These are phyloP conservation scores for Aspiorhynchus laticeps DNA, from an alignment of 2,113 vertebrate species.

Conservation along the genomic window DNA sequence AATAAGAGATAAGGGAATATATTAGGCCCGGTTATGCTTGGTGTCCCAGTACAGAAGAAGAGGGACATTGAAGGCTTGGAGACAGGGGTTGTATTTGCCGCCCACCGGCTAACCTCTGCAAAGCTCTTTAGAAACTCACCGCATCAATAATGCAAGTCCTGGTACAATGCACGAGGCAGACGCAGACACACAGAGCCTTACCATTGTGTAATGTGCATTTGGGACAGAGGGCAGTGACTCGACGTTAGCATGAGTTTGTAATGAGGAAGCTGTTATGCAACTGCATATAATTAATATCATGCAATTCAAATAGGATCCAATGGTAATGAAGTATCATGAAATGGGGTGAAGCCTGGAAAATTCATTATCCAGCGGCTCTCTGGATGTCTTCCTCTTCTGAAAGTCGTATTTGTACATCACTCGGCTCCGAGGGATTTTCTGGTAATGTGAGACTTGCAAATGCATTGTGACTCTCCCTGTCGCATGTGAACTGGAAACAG, in stretches of 20 bases:
- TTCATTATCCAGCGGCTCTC: not conserved
- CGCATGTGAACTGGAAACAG: conserved; percentile 16
- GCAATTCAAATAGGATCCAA: conserved; percentile 20
- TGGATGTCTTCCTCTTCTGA: not conserved
- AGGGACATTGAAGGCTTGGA: not conserved
- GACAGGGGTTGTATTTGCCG: conserved; percentile 9
- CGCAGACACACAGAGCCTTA: not conserved
- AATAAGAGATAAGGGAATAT: conserved; percentile 40
- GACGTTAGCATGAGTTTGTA: not conserved
- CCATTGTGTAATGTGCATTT: not conserved
- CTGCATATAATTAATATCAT: conserved; percentile 10
- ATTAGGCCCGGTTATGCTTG: not conserved
- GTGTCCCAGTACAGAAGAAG: conserved; percentile 3
- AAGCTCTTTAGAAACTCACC: conserved; percentile 17
- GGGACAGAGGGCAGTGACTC: not conserved
- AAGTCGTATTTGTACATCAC: conserved; percentile 1
- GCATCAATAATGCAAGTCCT: conserved; percentile 40
- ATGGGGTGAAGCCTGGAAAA: not conserved
- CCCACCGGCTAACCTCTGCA: conserved; percentile 2
- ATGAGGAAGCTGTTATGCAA: conserved; percentile 21
- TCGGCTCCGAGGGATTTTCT: not conserved
- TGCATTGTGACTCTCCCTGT: not conserved
- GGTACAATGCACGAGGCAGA: conserved; percentile 7
- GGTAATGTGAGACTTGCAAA: conserved; percentile 8
- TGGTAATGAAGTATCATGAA: conserved; percentile 12